Evolutionary conservation across 1,140 invertebrate genomes (phyloP).

Genomic region (Drosophila ercepeae): DNA sequence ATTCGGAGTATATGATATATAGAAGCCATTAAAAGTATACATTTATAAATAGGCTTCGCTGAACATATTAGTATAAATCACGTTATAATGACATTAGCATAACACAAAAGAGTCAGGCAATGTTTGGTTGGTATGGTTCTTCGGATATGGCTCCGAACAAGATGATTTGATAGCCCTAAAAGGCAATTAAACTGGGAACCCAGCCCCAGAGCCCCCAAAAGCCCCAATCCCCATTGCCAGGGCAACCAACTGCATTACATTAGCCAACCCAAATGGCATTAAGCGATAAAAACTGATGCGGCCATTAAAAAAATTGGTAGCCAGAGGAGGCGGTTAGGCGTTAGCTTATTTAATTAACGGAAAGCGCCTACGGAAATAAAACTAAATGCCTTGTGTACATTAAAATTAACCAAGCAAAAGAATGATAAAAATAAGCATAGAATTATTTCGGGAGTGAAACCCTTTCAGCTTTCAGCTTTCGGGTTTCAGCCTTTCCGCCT

Average conservation of each 20-base stretch:
- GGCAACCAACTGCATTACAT: slow-evolving; percentile 43
- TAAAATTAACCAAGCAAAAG: slow-evolving; percentile 75
- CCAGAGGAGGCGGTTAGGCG: slow-evolving; percentile 5
- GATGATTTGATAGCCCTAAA: slow-evolving; percentile 65
- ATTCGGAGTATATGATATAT: slow-evolving; percentile 48
- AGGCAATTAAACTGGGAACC: slow-evolving; percentile 54
- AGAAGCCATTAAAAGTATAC: slow-evolving; percentile 52
- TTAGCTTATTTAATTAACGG: slow-evolving; percentile 74
- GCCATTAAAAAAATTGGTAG: slow-evolving; percentile 56
- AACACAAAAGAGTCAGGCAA: slow-evolving; percentile 45
- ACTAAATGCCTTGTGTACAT: slow-evolving; percentile 59
- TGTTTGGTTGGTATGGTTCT: slow-evolving; percentile 18
- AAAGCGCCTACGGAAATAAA: slow-evolving; percentile 57
- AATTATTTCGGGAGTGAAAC: slow-evolving; percentile 38
- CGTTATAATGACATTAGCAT: slow-evolving; percentile 75
- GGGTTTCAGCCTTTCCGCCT: slow-evolving; percentile 19
- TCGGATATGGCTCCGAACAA: slow-evolving; percentile 23
- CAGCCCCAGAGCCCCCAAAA: background rate
- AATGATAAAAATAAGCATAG: slow-evolving; percentile 62
- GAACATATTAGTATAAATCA: slow-evolving; percentile 70
- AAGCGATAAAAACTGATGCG: slow-evolving; percentile 70
- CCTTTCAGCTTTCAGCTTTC: slow-evolving; percentile 29
- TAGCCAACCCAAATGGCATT: slow-evolving; percentile 45
- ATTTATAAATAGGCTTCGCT: background rate
- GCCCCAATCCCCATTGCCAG: slow-evolving; percentile 1